Evolutionary conservation across 2,797 vertebrate species (phyloP), one percentile per base, ranked within the genome.

Genomic region (Rhinella marina): DNA sequence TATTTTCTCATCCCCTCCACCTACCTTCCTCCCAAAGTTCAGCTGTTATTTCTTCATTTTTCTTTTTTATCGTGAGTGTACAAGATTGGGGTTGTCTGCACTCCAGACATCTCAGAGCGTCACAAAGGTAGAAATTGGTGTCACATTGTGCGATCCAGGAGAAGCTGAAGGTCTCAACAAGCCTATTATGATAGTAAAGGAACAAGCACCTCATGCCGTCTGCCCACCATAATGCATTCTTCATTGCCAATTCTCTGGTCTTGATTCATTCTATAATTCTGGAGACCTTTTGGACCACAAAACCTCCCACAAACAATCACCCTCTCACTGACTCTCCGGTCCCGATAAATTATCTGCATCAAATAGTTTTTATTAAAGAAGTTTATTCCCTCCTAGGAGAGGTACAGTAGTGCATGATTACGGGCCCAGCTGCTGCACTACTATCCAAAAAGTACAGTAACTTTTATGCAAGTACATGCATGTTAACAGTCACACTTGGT

Each of bases 21-120:
- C 29, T 29, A 25, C 27, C 21, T 70, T 25, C 61, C 56, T 56
- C 12, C 23, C n/a, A 50, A 50, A 54, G 64, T 41, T 62, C 19
- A n/a, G 32, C n/a, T 81, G 62, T 85, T 81, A 54, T 78, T 88
- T 62, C n/a, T 85, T 81, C 25, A 41, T 81, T 75, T 76, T 84
- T n/a, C 72, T 72, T 64, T 56, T 21, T 27, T 29, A 56, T 54
- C 16, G n/a, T 16, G 25, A 41, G 41, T 81, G 70, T 78, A 48
- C 23, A 82, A 23, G 54, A 27, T 84, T 52, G 11, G 70, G 54
- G 11, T 41, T 66, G 48, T 70, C 16, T 17, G 12, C 1, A 50
- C 68, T 75, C 21, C 9, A 59, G 17, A 70, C 13, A 59, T 76
- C 70, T 76, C 54, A 21, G n/a, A 27, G 50, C 12, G 41, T 50